A percentile compares a stretch with the other conserved stretches of the same genome.
Conservation (phyloP, 2,113 vertebrate genomes). For the Chloropsis hardwickii region DNA sequence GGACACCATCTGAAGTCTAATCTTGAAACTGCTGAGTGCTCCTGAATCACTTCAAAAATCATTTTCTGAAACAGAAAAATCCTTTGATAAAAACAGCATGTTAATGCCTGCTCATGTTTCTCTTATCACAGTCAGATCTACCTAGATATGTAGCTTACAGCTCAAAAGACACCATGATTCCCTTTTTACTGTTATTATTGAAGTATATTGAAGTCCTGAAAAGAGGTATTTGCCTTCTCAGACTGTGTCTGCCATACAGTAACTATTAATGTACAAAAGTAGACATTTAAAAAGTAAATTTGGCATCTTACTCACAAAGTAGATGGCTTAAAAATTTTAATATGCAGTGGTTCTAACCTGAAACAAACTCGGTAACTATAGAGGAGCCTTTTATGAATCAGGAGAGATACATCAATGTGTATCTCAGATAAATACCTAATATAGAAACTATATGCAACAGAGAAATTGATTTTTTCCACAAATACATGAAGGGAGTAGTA, state of each 20-base stretch:
- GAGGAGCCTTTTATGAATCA: neutral
- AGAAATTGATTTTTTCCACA: neutral
- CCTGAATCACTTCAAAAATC: neutral
- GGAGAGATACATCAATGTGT: neutral
- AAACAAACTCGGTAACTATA: neutral
- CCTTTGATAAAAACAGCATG: slow-evolving; percentile 7
- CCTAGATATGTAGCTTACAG: neutral
- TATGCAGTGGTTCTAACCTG: neutral
- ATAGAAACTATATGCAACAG: neutral
- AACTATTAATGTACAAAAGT: neutral
- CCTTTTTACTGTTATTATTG: neutral
- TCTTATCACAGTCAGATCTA: neutral
- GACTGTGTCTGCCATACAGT: neutral
- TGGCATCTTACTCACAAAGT: neutral
- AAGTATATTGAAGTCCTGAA: neutral
- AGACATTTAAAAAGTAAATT: neutral
- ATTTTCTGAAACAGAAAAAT: slow-evolving; percentile 1
- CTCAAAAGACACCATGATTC: neutral
- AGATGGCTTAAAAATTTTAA: neutral
- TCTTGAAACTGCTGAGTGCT: neutral
- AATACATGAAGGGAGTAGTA: neutral
- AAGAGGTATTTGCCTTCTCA: neutral
- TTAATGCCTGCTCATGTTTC: neutral
- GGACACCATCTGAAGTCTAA: neutral
- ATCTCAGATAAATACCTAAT: neutral